A percentile compares a stretch with the other conserved stretches of the same genome.
Evolutionary conservation across 2,797 vertebrate genomes (phyloP).

Genomic region (Schizothorax lantsangensis): DNA sequence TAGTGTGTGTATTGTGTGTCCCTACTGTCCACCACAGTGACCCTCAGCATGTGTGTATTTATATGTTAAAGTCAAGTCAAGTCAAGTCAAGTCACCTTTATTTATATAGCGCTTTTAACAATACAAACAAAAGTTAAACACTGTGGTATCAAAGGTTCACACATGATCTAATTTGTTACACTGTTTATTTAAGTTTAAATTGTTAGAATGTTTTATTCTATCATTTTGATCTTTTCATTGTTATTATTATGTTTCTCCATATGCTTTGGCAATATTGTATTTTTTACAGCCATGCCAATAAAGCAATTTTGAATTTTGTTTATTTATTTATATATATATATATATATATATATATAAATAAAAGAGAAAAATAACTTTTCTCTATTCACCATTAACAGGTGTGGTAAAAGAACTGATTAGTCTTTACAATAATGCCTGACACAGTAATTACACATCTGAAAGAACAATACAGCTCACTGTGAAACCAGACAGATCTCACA

Average conservation of each 20-base stretch:
- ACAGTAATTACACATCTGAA: constrained; percentile 14
- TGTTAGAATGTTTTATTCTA: neutral
- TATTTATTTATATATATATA: neutral
- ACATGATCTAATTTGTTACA: neutral
- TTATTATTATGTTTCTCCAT: neutral
- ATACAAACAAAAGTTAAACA: no score
- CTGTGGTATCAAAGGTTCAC: neutral
- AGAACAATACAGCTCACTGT: constrained; percentile 4
- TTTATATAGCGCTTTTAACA: no score
- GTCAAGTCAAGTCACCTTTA: no score
- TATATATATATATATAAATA: neutral
- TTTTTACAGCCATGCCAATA: neutral
- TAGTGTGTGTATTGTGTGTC: no score
- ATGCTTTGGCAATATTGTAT: neutral
- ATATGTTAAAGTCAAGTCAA: no score
- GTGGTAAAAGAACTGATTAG: constrained; percentile 7
- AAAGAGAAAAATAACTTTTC: neutral
- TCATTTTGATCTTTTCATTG: neutral
- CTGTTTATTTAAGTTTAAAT: neutral
- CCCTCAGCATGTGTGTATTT: no score
- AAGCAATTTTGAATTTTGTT: neutral
- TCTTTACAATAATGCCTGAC: neutral
- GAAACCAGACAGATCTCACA: constrained; percentile 13
- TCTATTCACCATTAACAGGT: neutral
- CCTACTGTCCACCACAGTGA: no score